Conservation (phyloP, 2,888 invertebrate genomes). For the Loripinus fragilis region DNA sequence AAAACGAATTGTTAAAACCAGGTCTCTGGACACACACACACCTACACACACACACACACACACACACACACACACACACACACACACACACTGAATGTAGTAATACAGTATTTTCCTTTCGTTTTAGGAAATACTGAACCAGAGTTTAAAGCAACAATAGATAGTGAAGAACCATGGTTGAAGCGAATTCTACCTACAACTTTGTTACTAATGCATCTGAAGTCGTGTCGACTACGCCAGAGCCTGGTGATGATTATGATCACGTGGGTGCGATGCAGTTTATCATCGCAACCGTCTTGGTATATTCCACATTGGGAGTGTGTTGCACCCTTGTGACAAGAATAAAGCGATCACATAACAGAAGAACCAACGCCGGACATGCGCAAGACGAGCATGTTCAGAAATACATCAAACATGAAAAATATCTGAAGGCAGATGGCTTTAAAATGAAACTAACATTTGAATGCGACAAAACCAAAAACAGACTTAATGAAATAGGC, state of each 20-base stretch:
- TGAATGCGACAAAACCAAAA: neutral
- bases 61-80: too few relatives aligned
- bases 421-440: constrained; percentile 32
- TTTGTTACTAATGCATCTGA: too few relatives aligned
- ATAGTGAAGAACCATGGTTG: too few relatives aligned
- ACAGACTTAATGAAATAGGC: neutral
- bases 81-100: too few relatives aligned
- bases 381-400: constrained; percentile 45
- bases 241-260: constrained; percentile 40
- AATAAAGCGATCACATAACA: constrained; percentile 42
- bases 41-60: too few relatives aligned
- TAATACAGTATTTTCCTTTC: too few relatives aligned
- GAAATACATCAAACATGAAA: constrained; percentile 47
- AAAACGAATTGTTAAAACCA: too few relatives aligned
- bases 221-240: neutral
- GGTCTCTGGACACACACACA: too few relatives aligned
- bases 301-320: constrained; percentile 52
- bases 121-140: too few relatives aligned
- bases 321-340: constrained; percentile 47
- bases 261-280: constrained; percentile 51
- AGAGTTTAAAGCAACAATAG: too few relatives aligned
- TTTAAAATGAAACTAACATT: constrained; percentile 1
- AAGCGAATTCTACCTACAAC: too few relatives aligned
- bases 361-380: constrained; percentile 34
- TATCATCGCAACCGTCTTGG: constrained; percentile 49